These are phyloP conservation scores for Eulemur mongoz DNA, from an alignment of 2,797 vertebrate genomes.

Conservation along the genomic window DNA sequence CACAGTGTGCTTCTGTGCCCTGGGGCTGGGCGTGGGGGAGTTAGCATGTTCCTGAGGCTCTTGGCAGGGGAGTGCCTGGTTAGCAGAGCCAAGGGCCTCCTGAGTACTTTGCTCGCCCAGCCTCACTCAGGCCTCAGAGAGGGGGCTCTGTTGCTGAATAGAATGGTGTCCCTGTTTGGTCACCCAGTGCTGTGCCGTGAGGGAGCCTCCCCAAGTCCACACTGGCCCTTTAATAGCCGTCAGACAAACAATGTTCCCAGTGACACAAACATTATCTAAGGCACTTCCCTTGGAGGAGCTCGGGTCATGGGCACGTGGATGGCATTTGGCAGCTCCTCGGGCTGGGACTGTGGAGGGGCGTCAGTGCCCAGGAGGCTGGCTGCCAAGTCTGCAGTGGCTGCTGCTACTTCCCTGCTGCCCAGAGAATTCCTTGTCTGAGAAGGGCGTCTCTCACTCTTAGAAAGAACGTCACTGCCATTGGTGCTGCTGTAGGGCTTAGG, in stretches of 20 bases:
- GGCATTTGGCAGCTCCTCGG: neutral
- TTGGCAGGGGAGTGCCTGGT: neutral
- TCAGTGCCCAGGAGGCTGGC: neutral
- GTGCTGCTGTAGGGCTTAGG: neutral
- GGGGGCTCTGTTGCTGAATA: neutral
- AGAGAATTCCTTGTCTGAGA: neutral
- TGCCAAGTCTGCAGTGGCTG: neutral
- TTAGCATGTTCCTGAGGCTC: neutral
- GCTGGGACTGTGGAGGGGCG: neutral
- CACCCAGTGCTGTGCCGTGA: neutral
- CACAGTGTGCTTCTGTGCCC: neutral
- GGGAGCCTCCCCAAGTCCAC: neutral
- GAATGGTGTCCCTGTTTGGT: constrained; percentile 32
- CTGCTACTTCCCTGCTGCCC: neutral
- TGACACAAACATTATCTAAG: neutral
- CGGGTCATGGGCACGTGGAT: rapidly evolving
- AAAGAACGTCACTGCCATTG: neutral
- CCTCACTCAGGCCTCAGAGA: neutral
- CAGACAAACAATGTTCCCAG: constrained; percentile 1
- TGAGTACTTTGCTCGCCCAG: neutral
- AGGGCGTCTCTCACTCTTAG: neutral
- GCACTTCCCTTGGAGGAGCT: neutral
- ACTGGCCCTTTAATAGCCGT: neutral
- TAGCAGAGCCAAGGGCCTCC: constrained; percentile 17
- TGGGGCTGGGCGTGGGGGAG: neutral